A percentile compares a stretch with the other conserved stretches of the same genome.
phyloP scores from a whole-genome alignment of 2,888 invertebrate genomes.

The Prosopocoilus inquinatus region DNA sequence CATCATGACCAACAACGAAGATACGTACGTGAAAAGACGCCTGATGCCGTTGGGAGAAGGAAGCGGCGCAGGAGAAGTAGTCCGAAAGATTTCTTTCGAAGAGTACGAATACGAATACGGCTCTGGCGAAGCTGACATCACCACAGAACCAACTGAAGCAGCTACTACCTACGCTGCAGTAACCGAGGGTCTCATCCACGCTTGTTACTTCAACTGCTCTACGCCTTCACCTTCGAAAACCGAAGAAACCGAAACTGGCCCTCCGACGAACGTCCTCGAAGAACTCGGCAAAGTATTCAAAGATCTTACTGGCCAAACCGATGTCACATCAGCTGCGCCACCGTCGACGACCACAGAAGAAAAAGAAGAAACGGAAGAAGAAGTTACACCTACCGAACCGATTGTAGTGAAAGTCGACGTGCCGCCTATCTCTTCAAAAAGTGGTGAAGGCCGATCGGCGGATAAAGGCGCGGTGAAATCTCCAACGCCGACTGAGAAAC shows the following conservation, averaged over 20 bases:
- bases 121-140: conserved; percentile 20
- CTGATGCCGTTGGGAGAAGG: conserved; percentile 2
- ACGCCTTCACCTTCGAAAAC: conserved; percentile 21
- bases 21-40: not conserved
- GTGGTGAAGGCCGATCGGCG: not conserved
- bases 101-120: conserved; percentile 35
- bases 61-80: conserved; percentile 6
- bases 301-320: conserved; percentile 31
- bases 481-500: not conserved
- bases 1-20: conserved; percentile 2
- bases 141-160: conserved; percentile 3
- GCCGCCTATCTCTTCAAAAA: not conserved
- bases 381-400: not conserved
- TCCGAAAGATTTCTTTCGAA: not conserved
- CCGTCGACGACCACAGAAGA: conserved; percentile 11
- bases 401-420: not conserved
- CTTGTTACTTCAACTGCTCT: conserved; percentile 32
- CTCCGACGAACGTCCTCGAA: conserved; percentile 29
- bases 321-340: conserved; percentile 5
- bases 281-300: conserved; percentile 37
- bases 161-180: not conserved
- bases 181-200: conserved; percentile 5
- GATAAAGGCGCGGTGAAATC: not conserved
- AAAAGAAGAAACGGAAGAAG: conserved; percentile 14
- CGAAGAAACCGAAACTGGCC: conserved; percentile 9